Conservation (phyloP, 1,140 invertebrate genomes). For the Coelopa frigida region DNA sequence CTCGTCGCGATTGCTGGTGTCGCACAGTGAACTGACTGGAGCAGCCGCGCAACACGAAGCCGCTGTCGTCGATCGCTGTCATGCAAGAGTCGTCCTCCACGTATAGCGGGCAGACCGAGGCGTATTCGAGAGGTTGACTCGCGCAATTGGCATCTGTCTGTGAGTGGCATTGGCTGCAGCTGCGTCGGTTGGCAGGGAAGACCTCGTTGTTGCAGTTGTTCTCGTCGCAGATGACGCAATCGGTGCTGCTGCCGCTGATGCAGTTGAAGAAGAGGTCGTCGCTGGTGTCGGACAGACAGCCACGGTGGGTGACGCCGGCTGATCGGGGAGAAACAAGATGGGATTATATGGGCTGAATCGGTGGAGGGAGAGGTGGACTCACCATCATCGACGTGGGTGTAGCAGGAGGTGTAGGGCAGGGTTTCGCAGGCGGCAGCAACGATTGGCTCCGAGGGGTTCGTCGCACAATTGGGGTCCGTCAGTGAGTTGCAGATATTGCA, state of each 20-base stretch:
- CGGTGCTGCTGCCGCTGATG: slow-evolving; percentile 13
- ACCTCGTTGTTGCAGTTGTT: slow-evolving; percentile 24
- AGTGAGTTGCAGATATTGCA: slow-evolving; percentile 23
- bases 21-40: slow-evolving; percentile 26
- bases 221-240: slow-evolving; percentile 19
- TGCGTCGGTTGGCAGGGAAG: slow-evolving; percentile 24
- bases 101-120: slow-evolving; percentile 22
- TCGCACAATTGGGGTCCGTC: slow-evolving; percentile 14
- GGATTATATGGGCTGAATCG: not conserved
- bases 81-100: slow-evolving; percentile 22
- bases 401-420: slow-evolving; percentile 24
- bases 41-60: slow-evolving; percentile 30
- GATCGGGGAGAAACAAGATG: not conserved
- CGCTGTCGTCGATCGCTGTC: slow-evolving; percentile 20
- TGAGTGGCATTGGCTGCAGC: slow-evolving; percentile 34
- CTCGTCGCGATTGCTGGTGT: slow-evolving; percentile 17
- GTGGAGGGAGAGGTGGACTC: not conserved
- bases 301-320: slow-evolving; percentile 28
- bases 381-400: slow-evolving; percentile 19
- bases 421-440: slow-evolving; percentile 7
- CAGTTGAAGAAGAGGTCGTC: slow-evolving; percentile 30
- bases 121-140: slow-evolving; percentile 16
- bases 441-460: not conserved
- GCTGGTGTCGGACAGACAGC: slow-evolving; percentile 23
- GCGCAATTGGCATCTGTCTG: slow-evolving; percentile 19